These are phyloP conservation scores for Mirounga angustirostris DNA, from an alignment of 2,113 vertebrate species.

Conservation along the genomic window DNA sequence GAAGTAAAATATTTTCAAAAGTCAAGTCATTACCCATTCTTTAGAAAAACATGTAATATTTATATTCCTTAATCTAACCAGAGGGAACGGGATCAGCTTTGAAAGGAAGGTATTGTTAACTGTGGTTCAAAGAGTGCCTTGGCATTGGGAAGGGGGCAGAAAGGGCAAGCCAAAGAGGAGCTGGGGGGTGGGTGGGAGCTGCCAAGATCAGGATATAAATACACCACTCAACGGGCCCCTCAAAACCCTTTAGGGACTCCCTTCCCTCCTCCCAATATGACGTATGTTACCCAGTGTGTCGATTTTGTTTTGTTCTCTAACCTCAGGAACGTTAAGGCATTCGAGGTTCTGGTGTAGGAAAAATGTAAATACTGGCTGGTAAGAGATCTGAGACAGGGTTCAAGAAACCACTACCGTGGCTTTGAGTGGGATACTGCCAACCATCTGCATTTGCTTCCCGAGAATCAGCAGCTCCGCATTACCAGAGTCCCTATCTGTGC, in stretches of 20 bases:
- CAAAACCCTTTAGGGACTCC: not conserved
- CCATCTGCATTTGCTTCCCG: not conserved
- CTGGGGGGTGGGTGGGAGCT: not conserved
- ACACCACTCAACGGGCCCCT: not conserved
- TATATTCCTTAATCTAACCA: constrained; percentile 46
- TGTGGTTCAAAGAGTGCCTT: constrained; percentile 56
- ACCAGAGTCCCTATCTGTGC: not conserved
- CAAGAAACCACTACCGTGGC: not conserved
- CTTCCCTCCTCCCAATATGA: not conserved
- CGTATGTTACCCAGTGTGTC: not conserved
- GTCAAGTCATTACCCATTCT: constrained; percentile 63
- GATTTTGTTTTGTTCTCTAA: not conserved
- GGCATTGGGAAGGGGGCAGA: not conserved
- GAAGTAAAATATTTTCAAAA: constrained; percentile 70
- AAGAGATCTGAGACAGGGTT: not conserved
- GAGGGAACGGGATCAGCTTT: not conserved
- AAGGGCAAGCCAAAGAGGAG: fast-evolving
- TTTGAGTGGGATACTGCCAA: not conserved
- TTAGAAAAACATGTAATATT: constrained; percentile 42
- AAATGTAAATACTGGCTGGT: not conserved
- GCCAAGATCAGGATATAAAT: constrained; percentile 42
- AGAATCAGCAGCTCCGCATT: not conserved
- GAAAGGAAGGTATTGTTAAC: constrained; percentile 62
- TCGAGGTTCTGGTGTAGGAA: constrained; percentile 27
- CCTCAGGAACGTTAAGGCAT: not conserved